Conservation (phyloP, 2,797 vertebrate species). For the Lagorchestes hirsutus region DNA sequence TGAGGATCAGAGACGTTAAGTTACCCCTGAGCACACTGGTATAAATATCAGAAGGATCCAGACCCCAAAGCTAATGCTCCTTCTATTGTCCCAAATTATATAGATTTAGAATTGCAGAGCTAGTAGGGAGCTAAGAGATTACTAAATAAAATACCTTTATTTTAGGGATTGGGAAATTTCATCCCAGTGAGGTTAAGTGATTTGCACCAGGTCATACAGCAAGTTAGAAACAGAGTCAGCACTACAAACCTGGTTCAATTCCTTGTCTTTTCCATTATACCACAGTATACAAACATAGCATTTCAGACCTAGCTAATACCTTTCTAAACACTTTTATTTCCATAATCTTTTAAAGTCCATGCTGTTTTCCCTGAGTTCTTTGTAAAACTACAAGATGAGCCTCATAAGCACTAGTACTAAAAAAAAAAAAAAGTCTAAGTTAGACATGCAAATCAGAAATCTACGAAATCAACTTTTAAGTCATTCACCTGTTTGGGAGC, state of each 20-base stretch:
- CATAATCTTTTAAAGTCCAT: background rate
- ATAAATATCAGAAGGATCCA: background rate
- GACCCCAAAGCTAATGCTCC: background rate
- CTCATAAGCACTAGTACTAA: background rate
- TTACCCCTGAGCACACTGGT: background rate
- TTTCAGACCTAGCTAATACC: background rate
- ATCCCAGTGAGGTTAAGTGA: background rate
- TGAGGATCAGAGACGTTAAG: background rate
- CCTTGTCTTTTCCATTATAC: background rate
- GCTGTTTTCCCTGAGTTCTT: background rate
- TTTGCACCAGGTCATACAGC: background rate
- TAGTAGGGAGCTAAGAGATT: background rate
- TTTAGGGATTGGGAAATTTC: background rate
- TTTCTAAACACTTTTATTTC: background rate
- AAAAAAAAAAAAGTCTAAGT: background rate
- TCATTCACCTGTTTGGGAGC: slow-evolving; percentile 83
- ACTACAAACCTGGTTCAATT: background rate
- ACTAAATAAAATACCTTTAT: background rate
- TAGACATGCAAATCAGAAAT: background rate
- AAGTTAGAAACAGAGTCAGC: background rate
- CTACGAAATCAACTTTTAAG: background rate
- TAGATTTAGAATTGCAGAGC: background rate
- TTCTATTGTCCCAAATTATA: background rate
- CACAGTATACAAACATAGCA: background rate
- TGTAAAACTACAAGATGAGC: background rate